Base-by-base conservation (phyloP, 2,113 vertebrate species). In the Phylloscopus whistleri region DNA sequence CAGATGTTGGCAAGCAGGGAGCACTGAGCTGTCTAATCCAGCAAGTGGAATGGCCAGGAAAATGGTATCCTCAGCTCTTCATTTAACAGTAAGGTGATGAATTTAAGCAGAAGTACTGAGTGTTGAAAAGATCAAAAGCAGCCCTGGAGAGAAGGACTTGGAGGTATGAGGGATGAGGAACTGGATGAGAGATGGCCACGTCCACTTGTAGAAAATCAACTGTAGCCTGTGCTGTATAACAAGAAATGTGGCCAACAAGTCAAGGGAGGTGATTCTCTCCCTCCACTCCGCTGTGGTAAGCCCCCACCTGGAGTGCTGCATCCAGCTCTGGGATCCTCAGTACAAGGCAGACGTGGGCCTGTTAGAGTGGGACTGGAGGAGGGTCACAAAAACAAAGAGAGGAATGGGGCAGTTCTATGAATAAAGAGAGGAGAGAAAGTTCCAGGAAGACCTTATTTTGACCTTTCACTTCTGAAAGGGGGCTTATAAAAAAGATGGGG, bases 151-250 rank as follows among this genome's bases (percentile, higher is more conserved):
- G 11, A 49, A 43, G 26, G 27, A 52, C 13, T 44, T 49, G 6
- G 8, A 12, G 19, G 6, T 23, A 19, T 12, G 18, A 44, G 28
- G 37, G 23, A 19, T 4, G 8, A 28, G 13, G 41, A 53, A 19
- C 4, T 44, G 23, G 10, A 30, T 27, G 43, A 59, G 11, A 73
- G 31, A 6, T 1, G 3, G 6, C 16, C 37, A 41, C 0, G 3
- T 20, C 10, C 3, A 6, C 13, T 44, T 10, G 5, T 1, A 56
- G 28, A 46, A 56, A 30, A 49, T 3, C 15, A 52, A 1, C 7
- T 52, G 18, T 9, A 33, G 9, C 23, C 23, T 51, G 10, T 37
- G 17, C 44, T 74, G 27, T 27, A 9, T 6, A 28, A 44, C 3
- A 52, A 37, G 27, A 49, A 58, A 18, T 11, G 15, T 39, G 64